Conservation (phyloP, 2,888 invertebrate species). For the Amphipyra berbera region DNA sequence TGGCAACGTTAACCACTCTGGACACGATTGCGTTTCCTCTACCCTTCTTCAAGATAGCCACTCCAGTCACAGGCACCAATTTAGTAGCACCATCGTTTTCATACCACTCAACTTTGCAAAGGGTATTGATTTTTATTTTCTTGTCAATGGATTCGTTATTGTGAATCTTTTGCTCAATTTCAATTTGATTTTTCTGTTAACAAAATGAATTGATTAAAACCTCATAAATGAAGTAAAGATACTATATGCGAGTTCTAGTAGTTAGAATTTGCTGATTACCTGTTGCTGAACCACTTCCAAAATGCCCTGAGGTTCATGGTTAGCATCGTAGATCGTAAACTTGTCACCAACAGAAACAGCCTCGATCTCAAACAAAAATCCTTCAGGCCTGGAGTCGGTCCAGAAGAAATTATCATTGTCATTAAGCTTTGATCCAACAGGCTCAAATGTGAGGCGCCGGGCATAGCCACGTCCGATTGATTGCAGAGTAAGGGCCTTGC, state of each 20-base stretch:
- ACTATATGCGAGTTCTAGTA: not conserved
- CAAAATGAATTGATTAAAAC: constrained; percentile 16
- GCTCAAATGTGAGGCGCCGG: constrained; percentile 93
- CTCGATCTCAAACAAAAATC: constrained; percentile 93
- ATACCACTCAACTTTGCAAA: constrained; percentile 92
- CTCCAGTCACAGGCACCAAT: constrained; percentile 90
- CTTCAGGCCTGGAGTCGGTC: constrained; percentile 93
- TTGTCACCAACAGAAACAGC: constrained; percentile 92
- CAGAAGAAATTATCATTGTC: constrained; percentile 93
- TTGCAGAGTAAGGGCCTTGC: constrained; percentile 91
- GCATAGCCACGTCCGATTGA: constrained; percentile 94
- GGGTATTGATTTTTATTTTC: constrained; percentile 90
- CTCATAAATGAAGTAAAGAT: not conserved
- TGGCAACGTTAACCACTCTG: constrained; percentile 90
- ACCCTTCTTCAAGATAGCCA: constrained; percentile 88
- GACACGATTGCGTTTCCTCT: constrained; percentile 87
- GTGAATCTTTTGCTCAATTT: constrained; percentile 82
- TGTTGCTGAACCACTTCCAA: constrained; percentile 91
- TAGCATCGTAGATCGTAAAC: constrained; percentile 92
- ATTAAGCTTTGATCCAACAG: constrained; percentile 90
- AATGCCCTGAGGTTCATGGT: constrained; percentile 92
- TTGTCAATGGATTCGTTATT: constrained; percentile 89
- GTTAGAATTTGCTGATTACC: constrained; percentile 77
- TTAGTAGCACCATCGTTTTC: constrained; percentile 91
- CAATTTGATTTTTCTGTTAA: constrained; percentile 86